phyloP scores from a whole-genome alignment of 2,797 vertebrate genomes.

The Denticeps clupeoides region DNA sequence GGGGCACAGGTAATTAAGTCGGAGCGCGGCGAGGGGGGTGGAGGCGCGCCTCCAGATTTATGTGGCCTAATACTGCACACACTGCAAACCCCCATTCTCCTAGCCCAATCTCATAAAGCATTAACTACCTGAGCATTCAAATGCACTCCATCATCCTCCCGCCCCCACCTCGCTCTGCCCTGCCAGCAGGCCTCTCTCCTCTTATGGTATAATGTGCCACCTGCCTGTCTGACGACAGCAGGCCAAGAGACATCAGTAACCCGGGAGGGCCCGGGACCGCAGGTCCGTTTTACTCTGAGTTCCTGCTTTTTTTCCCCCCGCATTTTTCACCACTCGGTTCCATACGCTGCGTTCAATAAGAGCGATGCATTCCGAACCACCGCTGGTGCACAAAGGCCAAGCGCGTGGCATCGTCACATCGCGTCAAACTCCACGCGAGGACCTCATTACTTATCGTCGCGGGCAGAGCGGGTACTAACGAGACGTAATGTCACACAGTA shows the following conservation, averaged over 20 bases:
- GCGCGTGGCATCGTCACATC: too few species aligned
- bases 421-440: too few species aligned
- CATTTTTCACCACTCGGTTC: constrained; percentile 39
- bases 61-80: constrained; percentile 42
- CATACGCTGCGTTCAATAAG: too few species aligned
- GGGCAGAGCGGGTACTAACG: too few species aligned
- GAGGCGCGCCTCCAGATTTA: constrained; percentile 37
- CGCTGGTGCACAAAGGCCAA: too few species aligned
- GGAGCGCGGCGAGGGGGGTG: constrained; percentile 34
- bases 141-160: constrained; percentile 39
- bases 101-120: constrained; percentile 43
- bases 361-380: too few species aligned
- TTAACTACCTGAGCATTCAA: constrained; percentile 50
- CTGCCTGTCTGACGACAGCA: constrained; percentile 43
- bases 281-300: constrained; percentile 23
- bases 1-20: constrained; percentile 45
- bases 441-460: too few species aligned
- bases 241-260: constrained; percentile 34
- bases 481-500: too few species aligned
- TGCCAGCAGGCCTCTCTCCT: constrained; percentile 37
- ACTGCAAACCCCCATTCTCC: constrained; percentile 37
- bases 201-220: constrained; percentile 41
- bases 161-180: constrained; percentile 20
- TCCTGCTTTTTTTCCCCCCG: too few species aligned
- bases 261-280: constrained; percentile 28